phyloP scores from a whole-genome alignment of 2,888 invertebrate species.

The Lordiphosa fenestrarum region DNA sequence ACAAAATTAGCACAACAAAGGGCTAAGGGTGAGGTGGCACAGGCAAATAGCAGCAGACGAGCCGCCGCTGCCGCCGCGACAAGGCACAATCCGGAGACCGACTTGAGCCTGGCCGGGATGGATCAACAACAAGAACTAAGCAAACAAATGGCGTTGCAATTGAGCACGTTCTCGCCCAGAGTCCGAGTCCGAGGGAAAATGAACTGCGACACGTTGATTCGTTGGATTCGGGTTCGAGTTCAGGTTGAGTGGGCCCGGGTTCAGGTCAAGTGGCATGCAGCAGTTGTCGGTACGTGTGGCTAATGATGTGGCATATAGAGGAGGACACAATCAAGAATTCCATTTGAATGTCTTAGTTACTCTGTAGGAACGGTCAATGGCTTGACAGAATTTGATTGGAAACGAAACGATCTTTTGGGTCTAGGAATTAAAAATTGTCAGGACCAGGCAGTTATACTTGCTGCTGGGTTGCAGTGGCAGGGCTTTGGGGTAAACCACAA shows the following conservation, averaged over 20 bases:
- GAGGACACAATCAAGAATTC: no score
- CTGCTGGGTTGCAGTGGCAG: background rate
- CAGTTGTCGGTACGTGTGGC: constrained; percentile 54
- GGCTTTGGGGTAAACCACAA: constrained; percentile 31
- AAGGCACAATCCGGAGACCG: constrained; percentile 10
- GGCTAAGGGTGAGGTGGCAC: constrained; percentile 22
- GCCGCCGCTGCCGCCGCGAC: constrained; percentile 35
- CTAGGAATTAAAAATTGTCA: constrained; percentile 12
- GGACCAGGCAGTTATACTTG: constrained; percentile 5
- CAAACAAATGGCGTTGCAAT: constrained; percentile 76
- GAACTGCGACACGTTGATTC: constrained; percentile 58
- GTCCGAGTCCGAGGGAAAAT: constrained; percentile 60
- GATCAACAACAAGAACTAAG: constrained; percentile 59
- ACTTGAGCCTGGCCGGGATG: constrained; percentile 6
- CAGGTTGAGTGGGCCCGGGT: constrained; percentile 10
- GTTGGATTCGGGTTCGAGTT: constrained; percentile 7
- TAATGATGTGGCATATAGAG: constrained; percentile 51
- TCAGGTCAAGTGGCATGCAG: constrained; percentile 39
- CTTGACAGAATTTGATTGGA: constrained; percentile 26
- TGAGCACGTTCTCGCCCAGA: constrained; percentile 73
- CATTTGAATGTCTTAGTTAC: no score
- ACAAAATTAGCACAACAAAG: constrained; percentile 74
- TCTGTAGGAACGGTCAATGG: constrained; percentile 26
- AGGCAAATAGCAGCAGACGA: constrained; percentile 66
- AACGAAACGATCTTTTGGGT: constrained; percentile 6